Percentiles rank a stretch among this genome's conserved stretches.
These are phyloP conservation scores for Microplitis deprimator DNA, from an alignment of 2,888 invertebrate species.

Conservation along the genomic window DNA sequence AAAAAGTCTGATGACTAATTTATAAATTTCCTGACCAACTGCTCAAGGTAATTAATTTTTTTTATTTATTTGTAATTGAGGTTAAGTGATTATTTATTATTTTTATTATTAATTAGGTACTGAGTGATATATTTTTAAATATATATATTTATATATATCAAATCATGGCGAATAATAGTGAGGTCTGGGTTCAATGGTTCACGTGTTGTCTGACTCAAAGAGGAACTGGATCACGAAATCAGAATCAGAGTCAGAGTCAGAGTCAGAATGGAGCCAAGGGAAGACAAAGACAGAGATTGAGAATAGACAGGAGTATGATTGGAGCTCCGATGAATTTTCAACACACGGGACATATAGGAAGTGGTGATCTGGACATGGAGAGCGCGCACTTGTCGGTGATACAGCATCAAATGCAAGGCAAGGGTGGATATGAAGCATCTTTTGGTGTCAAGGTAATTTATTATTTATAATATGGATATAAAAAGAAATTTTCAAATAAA, in stretches of 20 bases:
- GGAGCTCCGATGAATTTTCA: constrained; percentile 96
- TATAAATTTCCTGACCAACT: not conserved
- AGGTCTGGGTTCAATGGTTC: constrained; percentile 93
- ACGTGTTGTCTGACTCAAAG: constrained; percentile 90
- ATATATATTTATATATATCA: not conserved
- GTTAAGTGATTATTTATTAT: not conserved
- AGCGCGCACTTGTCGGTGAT: constrained; percentile 87
- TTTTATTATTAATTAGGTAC: not conserved
- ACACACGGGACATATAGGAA: constrained; percentile 93
- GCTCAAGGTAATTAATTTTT: not conserved
- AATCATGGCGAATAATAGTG: constrained; percentile 81
- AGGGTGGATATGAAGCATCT: constrained; percentile 91
- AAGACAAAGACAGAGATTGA: constrained; percentile 75
- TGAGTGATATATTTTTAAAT: not conserved
- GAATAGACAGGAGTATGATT: constrained; percentile 95
- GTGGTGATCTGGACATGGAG: constrained; percentile 89
- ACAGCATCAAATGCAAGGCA: constrained; percentile 96
- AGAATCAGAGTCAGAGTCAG: constrained; percentile 54
- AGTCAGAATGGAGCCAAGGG: not conserved
- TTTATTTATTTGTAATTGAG: not conserved
- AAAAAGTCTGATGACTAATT: not conserved
- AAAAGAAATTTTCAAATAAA: too few species aligned
- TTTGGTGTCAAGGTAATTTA: constrained; percentile 74
- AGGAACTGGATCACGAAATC: constrained; percentile 76
- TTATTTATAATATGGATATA: not conserved